Evolutionary conservation across 2,797 vertebrate genomes (phyloP), one percentile per base, ranked within the genome.

Genomic region (Microctenopoma stevenorrisi): DNA sequence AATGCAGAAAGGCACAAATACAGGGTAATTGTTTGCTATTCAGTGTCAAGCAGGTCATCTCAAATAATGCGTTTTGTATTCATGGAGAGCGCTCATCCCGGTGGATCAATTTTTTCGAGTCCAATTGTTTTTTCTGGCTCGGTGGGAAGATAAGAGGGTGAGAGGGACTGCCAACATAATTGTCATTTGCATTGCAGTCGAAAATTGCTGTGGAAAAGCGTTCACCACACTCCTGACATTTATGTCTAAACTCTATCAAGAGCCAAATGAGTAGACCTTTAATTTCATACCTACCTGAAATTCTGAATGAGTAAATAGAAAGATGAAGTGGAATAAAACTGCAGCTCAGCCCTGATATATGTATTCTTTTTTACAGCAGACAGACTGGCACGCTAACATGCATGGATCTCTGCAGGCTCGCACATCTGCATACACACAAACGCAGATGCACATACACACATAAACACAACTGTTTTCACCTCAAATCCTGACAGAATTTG

Each of bases 1-100:
- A 84, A 87, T 53, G 53, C 74, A 81, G 76, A 83, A 79, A 88
- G 62, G 73, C 75, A 82, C 75, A 79, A 79, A 86, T 81, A 83
- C 74, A 73, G 72, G 74, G 77, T 86, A 84, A 88, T 85, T 85
- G 79, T 72, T 75, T 78, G 80, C 83, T 52, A 50, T 75, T 85
- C 66, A 3, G 68, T 79, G 84, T 82, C 83, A 84, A 79, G 74
- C 83, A 81, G 90, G 87, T 87, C 81, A 78, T 71, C 59, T 53
- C 46, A 75, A 81, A 86, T 74, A 82, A 84, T 63, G 65, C 47
- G 86, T 70, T 92, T 83, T 78, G 71, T 88, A 91, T 92, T 91
- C 90, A 91, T 86, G 83, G 58, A 70, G 75, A 68, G 71, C 4
- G 33, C 74, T 84, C 78, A 72, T 81, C 82, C 74, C 28, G 4